phyloP scores from a whole-genome alignment of 2,888 invertebrate species.

The Conus canariensis region DNA sequence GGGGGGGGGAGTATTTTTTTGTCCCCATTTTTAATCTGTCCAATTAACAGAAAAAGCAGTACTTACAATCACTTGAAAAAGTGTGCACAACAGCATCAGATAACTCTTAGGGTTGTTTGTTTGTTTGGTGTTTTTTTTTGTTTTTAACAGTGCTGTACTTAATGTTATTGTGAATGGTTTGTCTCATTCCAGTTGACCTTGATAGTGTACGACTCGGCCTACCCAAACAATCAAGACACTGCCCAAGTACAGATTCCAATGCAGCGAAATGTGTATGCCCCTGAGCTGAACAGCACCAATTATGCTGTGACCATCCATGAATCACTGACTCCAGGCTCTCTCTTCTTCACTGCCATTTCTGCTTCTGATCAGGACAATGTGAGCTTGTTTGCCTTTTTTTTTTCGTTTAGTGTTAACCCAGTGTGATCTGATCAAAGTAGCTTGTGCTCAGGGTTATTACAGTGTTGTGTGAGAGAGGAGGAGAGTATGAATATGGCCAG shows the following conservation, averaged over 20 bases:
- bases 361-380: constrained; percentile 61
- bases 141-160: not conserved
- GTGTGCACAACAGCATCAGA: no score
- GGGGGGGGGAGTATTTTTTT: no score
- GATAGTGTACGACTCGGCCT: constrained; percentile 59
- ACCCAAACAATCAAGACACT: constrained; percentile 57
- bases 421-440: not conserved
- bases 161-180: no score
- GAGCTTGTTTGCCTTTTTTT: constrained; percentile 36
- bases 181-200: constrained; percentile 45
- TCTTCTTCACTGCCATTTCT: constrained; percentile 51
- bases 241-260: constrained; percentile 63
- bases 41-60: no score
- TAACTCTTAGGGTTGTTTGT: no score
- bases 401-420: not conserved
- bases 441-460: not conserved
- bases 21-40: no score
- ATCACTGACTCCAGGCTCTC: constrained; percentile 48
- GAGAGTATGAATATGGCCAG: no score
- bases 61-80: no score
- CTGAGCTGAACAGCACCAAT: constrained; percentile 51
- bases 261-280: constrained; percentile 60
- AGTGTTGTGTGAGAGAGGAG: no score
- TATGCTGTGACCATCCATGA: constrained; percentile 59
- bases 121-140: no score